A percentile compares a stretch with the other conserved stretches of the same genome.
These are phyloP conservation scores for Geotrupes spiniger DNA, from an alignment of 2,888 invertebrate species.

Conservation along the genomic window DNA sequence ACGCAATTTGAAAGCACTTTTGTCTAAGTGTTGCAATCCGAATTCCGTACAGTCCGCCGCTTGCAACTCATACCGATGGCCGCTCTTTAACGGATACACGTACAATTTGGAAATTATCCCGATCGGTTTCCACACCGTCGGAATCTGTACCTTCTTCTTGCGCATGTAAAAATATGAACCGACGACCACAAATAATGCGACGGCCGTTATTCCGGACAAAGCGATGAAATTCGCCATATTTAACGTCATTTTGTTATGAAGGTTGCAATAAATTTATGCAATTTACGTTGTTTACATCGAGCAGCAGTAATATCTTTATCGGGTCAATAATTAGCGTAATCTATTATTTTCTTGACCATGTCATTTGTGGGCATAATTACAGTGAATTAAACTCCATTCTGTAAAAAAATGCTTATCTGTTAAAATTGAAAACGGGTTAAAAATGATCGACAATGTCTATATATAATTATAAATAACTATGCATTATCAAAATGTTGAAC, in stretches of 20 bases:
- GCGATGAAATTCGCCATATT: not conserved
- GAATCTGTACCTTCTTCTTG: not conserved
- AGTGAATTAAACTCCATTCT: too few species aligned
- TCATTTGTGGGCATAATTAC: too few species aligned
- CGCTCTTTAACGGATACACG: slow-evolving; percentile 48
- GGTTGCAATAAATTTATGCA: slow-evolving; percentile 6
- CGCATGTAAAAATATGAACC: not conserved
- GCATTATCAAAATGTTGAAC: too few species aligned
- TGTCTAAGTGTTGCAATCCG: slow-evolving; percentile 14
- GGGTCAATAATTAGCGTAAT: too few species aligned
- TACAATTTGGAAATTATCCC: slow-evolving; percentile 42
- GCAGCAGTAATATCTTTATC: too few species aligned
- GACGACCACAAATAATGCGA: not conserved
- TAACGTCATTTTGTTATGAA: not conserved
- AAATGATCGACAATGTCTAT: too few species aligned
- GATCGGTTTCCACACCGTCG: slow-evolving; percentile 38
- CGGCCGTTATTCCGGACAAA: not conserved
- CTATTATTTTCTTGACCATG: too few species aligned
- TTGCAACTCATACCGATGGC: slow-evolving; percentile 40
- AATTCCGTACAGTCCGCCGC: slow-evolving; percentile 30
- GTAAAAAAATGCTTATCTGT: too few species aligned
- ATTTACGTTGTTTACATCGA: too few species aligned
- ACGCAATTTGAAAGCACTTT: slow-evolving; percentile 22
- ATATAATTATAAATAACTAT: too few species aligned
- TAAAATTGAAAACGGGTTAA: too few species aligned